phyloP scores from a whole-genome alignment of 2,113 vertebrate genomes.

The Willisornis vidua region DNA sequence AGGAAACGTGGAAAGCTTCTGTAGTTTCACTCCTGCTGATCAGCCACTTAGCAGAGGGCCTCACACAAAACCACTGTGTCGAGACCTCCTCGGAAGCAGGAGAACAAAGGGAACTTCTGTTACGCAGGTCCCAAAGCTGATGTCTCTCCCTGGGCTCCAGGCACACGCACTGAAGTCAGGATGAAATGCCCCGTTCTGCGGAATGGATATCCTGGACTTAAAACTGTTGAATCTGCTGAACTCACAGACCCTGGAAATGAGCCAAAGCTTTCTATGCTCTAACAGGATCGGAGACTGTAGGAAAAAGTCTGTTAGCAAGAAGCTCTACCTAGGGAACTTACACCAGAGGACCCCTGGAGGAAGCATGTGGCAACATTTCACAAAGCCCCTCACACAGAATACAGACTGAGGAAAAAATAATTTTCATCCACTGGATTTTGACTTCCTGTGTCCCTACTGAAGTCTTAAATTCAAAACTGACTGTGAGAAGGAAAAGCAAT shows the following conservation, averaged over 20 bases:
- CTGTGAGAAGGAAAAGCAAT: not conserved
- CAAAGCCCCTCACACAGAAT: not conserved
- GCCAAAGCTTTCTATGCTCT: constrained; percentile 5
- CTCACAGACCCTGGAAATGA: constrained; percentile 5
- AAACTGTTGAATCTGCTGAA: constrained; percentile 7
- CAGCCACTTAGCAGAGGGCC: not conserved
- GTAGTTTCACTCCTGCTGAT: not conserved
- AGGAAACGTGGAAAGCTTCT: not conserved
- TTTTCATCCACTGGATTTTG: not conserved
- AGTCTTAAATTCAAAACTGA: not conserved
- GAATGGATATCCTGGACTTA: constrained; percentile 21
- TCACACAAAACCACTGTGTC: not conserved
- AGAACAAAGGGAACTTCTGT: not conserved
- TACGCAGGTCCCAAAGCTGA: not conserved
- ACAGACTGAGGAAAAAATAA: not conserved
- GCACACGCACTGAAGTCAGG: not conserved
- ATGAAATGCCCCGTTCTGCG: not conserved
- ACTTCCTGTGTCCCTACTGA: not conserved
- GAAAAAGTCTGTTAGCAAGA: constrained; percentile 27
- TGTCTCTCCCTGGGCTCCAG: not conserved
- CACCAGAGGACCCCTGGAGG: not conserved
- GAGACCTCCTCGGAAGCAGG: not conserved
- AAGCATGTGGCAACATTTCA: not conserved
- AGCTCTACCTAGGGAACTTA: not conserved
- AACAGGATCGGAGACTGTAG: not conserved